Evolutionary conservation across 2,888 invertebrate species (phyloP).

Genomic region (Escarpia spicata): DNA sequence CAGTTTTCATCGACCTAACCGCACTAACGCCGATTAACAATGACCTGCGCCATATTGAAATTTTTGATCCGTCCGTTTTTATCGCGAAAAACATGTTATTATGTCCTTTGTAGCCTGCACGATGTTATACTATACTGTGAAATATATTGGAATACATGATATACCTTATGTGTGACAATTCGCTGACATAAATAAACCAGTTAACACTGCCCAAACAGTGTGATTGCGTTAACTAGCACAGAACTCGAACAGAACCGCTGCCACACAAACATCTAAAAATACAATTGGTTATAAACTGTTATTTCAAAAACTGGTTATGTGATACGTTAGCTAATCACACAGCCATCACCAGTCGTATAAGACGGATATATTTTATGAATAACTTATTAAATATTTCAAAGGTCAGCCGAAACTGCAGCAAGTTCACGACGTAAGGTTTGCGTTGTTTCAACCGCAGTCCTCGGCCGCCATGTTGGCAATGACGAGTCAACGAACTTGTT

Average conservation of each 20-base stretch:
- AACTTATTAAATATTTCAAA: not conserved
- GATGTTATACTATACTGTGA: not conserved
- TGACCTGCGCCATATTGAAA: slow-evolving; percentile 13
- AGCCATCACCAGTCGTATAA: not conserved
- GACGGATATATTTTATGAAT: not conserved
- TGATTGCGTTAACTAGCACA: not conserved
- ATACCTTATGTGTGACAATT: not conserved
- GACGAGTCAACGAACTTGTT: slow-evolving; percentile 16
- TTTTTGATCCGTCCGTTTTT: not conserved
- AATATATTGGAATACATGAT: not conserved
- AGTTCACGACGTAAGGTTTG: slow-evolving; percentile 9
- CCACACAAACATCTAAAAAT: not conserved
- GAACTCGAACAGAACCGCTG: not conserved
- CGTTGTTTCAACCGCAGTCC: not conserved
- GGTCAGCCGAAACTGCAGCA: not conserved
- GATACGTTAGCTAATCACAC: not conserved
- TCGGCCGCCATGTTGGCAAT: not conserved
- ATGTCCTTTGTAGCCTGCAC: not conserved
- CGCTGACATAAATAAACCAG: not conserved
- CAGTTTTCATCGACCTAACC: not conserved
- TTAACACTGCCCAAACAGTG: not conserved
- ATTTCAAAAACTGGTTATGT: not conserved
- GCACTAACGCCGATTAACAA: not conserved
- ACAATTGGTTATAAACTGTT: not conserved
- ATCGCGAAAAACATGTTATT: not conserved